Evolutionary conservation across 2,113 vertebrate genomes (phyloP).

Genomic region (Eira barbara): DNA sequence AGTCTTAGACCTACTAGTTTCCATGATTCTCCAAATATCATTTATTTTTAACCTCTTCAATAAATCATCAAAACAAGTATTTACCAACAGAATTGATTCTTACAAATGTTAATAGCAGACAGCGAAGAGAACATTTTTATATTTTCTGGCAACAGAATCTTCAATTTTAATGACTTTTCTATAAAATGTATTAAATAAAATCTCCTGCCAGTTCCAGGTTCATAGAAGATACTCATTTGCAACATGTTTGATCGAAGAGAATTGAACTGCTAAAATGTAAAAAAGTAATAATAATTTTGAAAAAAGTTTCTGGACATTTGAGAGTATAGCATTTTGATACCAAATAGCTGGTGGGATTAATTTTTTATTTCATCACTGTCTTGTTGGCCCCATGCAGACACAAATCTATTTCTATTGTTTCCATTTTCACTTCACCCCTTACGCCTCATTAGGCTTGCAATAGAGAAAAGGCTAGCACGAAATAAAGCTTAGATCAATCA

Average conservation of each 20-base stretch:
- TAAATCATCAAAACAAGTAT: background rate
- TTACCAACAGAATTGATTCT: background rate
- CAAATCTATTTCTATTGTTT: background rate
- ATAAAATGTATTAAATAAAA: background rate
- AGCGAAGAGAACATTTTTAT: background rate
- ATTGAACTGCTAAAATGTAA: background rate
- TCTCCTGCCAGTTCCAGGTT: background rate
- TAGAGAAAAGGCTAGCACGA: constrained; percentile 48
- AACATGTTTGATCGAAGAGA: background rate
- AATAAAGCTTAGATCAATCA: constrained; percentile 44
- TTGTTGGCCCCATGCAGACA: constrained; percentile 14
- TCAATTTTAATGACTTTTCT: background rate
- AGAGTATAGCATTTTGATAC: background rate
- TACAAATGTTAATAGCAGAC: background rate
- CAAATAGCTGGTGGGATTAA: background rate
- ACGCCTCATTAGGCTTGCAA: constrained; percentile 73
- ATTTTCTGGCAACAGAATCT: background rate
- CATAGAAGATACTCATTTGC: background rate
- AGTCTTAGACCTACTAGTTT: background rate
- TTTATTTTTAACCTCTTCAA: constrained; percentile 24
- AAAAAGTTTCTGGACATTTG: background rate
- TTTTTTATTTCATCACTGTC: background rate
- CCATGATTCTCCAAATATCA: background rate
- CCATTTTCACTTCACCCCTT: background rate
- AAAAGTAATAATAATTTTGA: background rate